A percentile compares a stretch with the other conserved stretches of the same genome.
phyloP scores from a whole-genome alignment of 2,888 invertebrate species.

The Tryphoninae sp. region DNA sequence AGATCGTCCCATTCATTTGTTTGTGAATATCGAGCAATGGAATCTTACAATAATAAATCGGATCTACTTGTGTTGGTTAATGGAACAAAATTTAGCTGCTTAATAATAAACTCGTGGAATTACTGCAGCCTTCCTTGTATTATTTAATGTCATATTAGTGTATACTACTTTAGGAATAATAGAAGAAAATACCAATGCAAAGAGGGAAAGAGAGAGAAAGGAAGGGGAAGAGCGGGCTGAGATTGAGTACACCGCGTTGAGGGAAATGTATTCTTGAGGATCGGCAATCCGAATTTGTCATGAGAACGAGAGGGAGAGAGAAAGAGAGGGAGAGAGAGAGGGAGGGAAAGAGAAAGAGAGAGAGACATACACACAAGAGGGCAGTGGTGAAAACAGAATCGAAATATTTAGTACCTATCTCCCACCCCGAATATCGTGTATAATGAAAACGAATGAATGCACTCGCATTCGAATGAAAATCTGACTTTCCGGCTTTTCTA shows the following conservation, averaged over 20 bases:
- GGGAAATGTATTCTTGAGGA: constrained; percentile 24
- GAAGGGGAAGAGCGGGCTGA: background rate
- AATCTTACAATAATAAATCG: too few species aligned
- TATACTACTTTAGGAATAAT: too few species aligned
- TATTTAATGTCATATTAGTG: too few species aligned
- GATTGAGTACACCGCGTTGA: constrained; percentile 3
- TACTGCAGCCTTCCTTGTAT: too few species aligned
- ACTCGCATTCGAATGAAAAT: constrained; percentile 65
- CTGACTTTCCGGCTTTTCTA: constrained; percentile 54
- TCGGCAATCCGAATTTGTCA: constrained; percentile 47
- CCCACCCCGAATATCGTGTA: constrained; percentile 38
- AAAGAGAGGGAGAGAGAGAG: background rate
- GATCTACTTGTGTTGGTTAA: too few species aligned
- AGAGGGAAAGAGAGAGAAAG: background rate
- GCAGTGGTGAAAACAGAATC: constrained; percentile 35
- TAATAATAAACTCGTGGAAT: too few species aligned
- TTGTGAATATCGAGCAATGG: too few species aligned
- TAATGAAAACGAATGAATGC: constrained; percentile 72
- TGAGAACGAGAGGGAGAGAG: background rate
- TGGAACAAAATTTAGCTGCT: too few species aligned
- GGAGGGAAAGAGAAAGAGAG: background rate
- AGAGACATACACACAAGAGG: constrained; percentile 12
- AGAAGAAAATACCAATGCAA: too few species aligned
- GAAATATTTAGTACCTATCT: constrained; percentile 52
- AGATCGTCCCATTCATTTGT: too few species aligned